These are phyloP conservation scores for Neoniphon sammara DNA, from an alignment of 2,797 vertebrate genomes.

Conservation along the genomic window DNA sequence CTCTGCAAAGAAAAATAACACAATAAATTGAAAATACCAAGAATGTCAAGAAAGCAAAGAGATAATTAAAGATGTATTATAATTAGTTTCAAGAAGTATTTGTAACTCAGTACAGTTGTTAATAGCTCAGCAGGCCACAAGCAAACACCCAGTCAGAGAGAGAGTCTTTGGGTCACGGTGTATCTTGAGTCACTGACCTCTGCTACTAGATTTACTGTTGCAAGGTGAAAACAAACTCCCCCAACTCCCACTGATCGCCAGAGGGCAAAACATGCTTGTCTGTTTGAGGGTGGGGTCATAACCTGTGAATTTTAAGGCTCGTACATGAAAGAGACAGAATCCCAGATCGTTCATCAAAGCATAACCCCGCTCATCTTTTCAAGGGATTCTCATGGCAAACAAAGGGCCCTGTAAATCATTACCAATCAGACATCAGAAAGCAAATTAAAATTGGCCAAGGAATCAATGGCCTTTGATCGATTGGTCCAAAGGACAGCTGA, in stretches of 20 bases:
- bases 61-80: too few species aligned
- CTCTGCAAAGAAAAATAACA: too few species aligned
- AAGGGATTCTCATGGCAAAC: constrained; percentile 57
- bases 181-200: constrained; percentile 70
- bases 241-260: constrained; percentile 57
- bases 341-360: constrained; percentile 58
- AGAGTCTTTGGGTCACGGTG: constrained; percentile 32
- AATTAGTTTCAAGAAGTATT: not conserved
- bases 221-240: constrained; percentile 72
- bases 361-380: constrained; percentile 40
- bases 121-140: constrained; percentile 46
- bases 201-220: constrained; percentile 63
- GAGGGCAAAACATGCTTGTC: constrained; percentile 43
- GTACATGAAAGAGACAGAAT: constrained; percentile 55
- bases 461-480: constrained; percentile 81
- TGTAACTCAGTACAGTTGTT: constrained; percentile 1
- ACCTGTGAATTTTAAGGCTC: constrained; percentile 60
- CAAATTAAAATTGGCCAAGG: constrained; percentile 72
- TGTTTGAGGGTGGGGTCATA: constrained; percentile 50
- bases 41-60: not conserved
- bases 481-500: constrained; percentile 79
- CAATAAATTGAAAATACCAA: too few species aligned
- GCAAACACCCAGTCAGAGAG: constrained; percentile 42
- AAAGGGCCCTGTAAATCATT: constrained; percentile 80
- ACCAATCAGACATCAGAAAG: constrained; percentile 77